Percentiles rank a stretch among this genome's conserved stretches.
Evolutionary conservation across 1,140 invertebrate species (phyloP).

Genomic region (Penaeus chinensis): DNA sequence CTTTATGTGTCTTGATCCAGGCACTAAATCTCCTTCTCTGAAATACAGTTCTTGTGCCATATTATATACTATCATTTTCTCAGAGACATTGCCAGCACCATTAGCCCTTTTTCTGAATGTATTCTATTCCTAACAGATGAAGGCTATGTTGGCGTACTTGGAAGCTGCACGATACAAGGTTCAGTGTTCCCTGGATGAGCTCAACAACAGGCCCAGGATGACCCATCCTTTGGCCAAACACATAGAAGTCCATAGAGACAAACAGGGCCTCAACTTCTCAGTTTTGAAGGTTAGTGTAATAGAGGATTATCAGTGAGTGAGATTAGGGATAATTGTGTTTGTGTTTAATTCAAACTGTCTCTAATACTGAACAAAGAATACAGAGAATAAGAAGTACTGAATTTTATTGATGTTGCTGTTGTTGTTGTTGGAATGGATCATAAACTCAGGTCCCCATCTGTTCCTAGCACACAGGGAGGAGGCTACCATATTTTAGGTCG

Average conservation of each 20-base stretch:
- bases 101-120: background rate
- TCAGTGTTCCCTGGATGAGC: constrained; percentile 81
- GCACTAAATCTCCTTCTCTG: too few relatives aligned
- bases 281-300: constrained; percentile 77
- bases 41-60: background rate
- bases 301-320: background rate
- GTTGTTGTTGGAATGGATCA: too few relatives aligned
- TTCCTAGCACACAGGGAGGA: too few relatives aligned
- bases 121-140: constrained; percentile 76
- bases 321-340: background rate
- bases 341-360: background rate
- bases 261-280: constrained; percentile 88
- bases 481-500: too few relatives aligned
- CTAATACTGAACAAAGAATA: too few relatives aligned
- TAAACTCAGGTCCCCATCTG: too few relatives aligned
- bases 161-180: constrained; percentile 91
- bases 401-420: too few relatives aligned
- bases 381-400: too few relatives aligned
- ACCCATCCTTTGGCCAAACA: constrained; percentile 86
- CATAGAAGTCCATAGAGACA: constrained; percentile 87
- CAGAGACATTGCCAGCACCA: background rate
- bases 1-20: background rate
- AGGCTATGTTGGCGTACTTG: constrained; percentile 90
- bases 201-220: constrained; percentile 80
- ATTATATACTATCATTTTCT: constrained; percentile 9